Base-by-base conservation (phyloP, 92 coral and sea anemone genomes). In the Muricea muricata region DNA sequence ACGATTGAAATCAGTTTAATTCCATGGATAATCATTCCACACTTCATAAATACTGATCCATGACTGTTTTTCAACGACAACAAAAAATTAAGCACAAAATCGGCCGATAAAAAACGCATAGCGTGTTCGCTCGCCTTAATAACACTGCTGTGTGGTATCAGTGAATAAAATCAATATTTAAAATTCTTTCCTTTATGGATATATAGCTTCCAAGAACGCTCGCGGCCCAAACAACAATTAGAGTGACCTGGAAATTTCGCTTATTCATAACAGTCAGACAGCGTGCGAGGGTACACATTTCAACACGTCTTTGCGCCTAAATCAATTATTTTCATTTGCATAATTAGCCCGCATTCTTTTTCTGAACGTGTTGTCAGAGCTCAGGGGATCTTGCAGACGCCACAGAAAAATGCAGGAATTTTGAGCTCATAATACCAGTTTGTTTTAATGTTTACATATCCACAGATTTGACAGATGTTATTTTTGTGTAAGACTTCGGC, bases 311-410 rank as follows among this genome's bases (percentile, higher is more conserved):
- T 39, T 28, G n/a, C 35, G 79, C 25, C 61, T 28, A 48, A 47
- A 75, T 45, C 42, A 50, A 47, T 75, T 75, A 75, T 75, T 75
- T 50, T 48, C 26, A 50, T 37, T 63, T 63, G 39, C 65, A n/a
- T 75, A 75, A 75, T 75, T 75, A 75, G 18, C 80, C 24, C 45
- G 65, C 23, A 3, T 18, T 31, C 65, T 47, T 75, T n/a, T 46
- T 7, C 9, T 26, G 52, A 47, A 24, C 12, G 37, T 20, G 65
- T 21, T 75, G 80, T 75, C 80, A 75, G 41, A 65, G 80, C 65
- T 47, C 33, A 1, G 70, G 45, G 39, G 65, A 52, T 13, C 79
- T 4, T 23, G 55, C 1, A 71, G 52, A 71, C 55, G 78, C 50
- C 80, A 46, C 9, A 48, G 23, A 46, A 9, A 6, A 28, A 15